Evolutionary conservation across 2,113 vertebrate species (phyloP).

Genomic region (Semnornis frantzii): DNA sequence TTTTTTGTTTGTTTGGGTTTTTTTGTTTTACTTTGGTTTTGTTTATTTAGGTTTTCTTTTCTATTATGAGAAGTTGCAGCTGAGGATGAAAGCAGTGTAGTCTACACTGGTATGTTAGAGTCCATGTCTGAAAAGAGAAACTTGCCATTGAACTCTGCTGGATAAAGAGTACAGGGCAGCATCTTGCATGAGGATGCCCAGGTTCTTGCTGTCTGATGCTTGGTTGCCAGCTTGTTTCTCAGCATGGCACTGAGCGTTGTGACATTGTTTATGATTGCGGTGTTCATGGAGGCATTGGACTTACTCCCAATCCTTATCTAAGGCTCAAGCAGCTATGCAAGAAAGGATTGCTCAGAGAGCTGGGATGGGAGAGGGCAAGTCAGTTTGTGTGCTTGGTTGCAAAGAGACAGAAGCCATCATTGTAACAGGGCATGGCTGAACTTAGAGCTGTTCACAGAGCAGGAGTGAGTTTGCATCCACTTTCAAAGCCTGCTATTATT

Average conservation of each 20-base stretch:
- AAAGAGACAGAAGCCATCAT: neutral
- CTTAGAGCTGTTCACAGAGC: neutral
- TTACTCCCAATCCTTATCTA: neutral
- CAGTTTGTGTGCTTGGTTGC: neutral
- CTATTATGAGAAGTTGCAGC: neutral
- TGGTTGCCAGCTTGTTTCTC: neutral
- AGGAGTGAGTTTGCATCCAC: neutral
- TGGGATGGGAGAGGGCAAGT: neutral
- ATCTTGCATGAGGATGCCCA: neutral
- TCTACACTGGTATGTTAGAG: neutral
- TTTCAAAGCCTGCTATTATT: neutral
- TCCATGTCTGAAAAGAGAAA: neutral
- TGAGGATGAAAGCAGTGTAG: neutral
- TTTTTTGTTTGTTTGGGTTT: neutral
- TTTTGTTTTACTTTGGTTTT: neutral
- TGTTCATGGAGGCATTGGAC: neutral
- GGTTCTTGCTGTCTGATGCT: neutral
- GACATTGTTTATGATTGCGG: neutral
- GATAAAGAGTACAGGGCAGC: neutral
- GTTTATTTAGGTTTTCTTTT: neutral
- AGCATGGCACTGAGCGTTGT: fast-evolving
- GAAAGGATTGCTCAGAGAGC: neutral
- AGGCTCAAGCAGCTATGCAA: neutral
- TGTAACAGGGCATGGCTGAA: neutral
- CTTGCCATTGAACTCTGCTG: no score